Evolutionary conservation across 2,888 invertebrate genomes (phyloP).

Genomic region (Neocrepidodera transversa): DNA sequence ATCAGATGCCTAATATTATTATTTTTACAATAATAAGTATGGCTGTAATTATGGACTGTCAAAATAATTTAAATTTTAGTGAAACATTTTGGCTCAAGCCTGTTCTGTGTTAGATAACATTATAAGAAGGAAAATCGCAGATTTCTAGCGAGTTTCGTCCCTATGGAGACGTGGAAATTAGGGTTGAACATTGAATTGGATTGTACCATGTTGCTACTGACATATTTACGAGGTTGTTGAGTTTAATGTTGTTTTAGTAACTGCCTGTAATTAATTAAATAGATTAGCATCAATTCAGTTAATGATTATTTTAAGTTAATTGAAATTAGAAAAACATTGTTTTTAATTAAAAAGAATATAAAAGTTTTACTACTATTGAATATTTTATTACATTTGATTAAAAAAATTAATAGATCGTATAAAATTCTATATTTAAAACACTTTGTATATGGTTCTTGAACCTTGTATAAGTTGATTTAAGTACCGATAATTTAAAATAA

Average conservation of each 20-base stretch:
- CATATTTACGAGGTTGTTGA: conserved; percentile 25
- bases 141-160: background rate
- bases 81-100: background rate
- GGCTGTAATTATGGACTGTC: no score
- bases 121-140: background rate
- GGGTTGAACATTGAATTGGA: conserved; percentile 6
- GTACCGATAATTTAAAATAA: background rate
- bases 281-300: conserved; percentile 3
- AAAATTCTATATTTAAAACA: background rate
- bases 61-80: no score
- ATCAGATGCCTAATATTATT: no score
- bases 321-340: background rate
- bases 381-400: background rate
- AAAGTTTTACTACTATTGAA: background rate
- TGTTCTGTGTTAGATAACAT: background rate
- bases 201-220: conserved; percentile 25
- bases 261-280: conserved; percentile 32
- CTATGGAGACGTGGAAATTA: conserved; percentile 3
- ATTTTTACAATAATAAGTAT: no score
- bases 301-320: background rate
- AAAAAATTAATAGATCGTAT: no score
- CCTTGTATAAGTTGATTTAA: background rate
- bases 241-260: conserved; percentile 17
- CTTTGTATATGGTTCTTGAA: background rate
- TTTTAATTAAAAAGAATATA: background rate